A percentile compares a stretch with the other conserved stretches of the same genome.
phyloP scores from a whole-genome alignment of 1,140 invertebrate genomes.

The Arctopsyche grandis region DNA sequence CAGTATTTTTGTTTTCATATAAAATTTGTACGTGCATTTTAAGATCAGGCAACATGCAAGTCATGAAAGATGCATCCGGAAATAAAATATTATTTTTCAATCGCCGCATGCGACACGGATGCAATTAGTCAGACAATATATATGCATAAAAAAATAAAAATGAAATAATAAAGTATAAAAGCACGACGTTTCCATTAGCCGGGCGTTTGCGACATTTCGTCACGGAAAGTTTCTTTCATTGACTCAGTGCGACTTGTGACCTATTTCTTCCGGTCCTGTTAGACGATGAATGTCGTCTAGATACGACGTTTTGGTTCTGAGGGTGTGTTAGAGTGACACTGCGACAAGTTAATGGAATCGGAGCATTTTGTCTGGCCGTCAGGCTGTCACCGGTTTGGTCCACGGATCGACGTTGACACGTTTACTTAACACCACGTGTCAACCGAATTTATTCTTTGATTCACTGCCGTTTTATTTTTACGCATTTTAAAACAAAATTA shows the following conservation, averaged over 20 bases:
- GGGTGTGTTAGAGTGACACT: conserved; percentile 29
- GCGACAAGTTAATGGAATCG: conserved; percentile 50
- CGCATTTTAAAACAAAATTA: neutral
- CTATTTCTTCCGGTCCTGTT: neutral
- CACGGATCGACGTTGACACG: conserved; percentile 36
- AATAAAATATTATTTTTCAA: too few species aligned
- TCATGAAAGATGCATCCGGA: too few species aligned
- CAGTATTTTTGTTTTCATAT: too few species aligned
- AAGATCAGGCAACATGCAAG: too few species aligned
- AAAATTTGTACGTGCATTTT: too few species aligned
- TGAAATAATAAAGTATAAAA: neutral
- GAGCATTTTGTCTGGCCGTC: conserved; percentile 36
- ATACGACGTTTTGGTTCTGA: conserved; percentile 25
- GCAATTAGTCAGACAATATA: neutral
- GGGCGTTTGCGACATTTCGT: neutral
- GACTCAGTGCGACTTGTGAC: neutral
- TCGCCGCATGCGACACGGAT: too few species aligned
- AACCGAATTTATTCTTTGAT: conserved; percentile 29
- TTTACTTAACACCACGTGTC: conserved; percentile 39
- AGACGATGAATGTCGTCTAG: neutral
- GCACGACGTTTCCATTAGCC: conserved; percentile 11
- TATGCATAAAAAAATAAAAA: neutral
- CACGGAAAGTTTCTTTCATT: neutral
- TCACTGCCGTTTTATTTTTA: conserved; percentile 3
- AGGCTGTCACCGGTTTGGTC: neutral